Conservation (phyloP, 2,113 vertebrate species). For the Enhydra lutris region DNA sequence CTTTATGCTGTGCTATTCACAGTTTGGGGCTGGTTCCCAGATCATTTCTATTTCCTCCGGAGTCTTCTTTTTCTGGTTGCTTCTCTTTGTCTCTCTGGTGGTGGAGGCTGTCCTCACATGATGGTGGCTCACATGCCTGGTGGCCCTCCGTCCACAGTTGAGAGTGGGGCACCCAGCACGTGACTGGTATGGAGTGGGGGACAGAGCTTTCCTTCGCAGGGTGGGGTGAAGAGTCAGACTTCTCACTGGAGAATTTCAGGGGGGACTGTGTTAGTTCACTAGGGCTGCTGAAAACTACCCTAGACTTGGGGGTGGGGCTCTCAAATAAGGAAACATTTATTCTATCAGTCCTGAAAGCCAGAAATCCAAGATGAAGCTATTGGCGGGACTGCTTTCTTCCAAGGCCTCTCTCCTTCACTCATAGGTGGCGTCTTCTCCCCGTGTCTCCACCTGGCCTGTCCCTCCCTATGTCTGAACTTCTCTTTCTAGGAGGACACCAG, state of each 20-base stretch:
- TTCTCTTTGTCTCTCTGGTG: not conserved
- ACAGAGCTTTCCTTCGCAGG: not conserved
- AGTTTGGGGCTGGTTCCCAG: not conserved
- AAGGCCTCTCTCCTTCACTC: not conserved
- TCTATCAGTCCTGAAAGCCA: not conserved
- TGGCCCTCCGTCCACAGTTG: not conserved
- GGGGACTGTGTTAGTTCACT: not conserved
- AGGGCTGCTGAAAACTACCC: not conserved
- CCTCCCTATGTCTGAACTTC: not conserved
- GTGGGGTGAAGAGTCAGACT: not conserved
- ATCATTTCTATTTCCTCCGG: conserved; percentile 29
- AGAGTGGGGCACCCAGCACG: not conserved
- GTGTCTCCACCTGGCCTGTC: not conserved
- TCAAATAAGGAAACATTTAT: not conserved
- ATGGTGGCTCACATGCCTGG: not conserved
- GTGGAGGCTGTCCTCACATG: not conserved
- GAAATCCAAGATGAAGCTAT: not conserved
- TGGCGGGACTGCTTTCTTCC: not conserved
- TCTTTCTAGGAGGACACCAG: not conserved
- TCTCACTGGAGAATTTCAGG: not conserved
- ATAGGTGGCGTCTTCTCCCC: not conserved
- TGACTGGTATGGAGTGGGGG: rapidly evolving
- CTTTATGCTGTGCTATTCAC: not conserved
- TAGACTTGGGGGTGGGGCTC: no score
- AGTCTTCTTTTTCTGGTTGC: not conserved